Percentiles rank a stretch among this genome's conserved stretches.
phyloP scores from a whole-genome alignment of 2,797 vertebrate genomes.

The Corythornis leucogaster region DNA sequence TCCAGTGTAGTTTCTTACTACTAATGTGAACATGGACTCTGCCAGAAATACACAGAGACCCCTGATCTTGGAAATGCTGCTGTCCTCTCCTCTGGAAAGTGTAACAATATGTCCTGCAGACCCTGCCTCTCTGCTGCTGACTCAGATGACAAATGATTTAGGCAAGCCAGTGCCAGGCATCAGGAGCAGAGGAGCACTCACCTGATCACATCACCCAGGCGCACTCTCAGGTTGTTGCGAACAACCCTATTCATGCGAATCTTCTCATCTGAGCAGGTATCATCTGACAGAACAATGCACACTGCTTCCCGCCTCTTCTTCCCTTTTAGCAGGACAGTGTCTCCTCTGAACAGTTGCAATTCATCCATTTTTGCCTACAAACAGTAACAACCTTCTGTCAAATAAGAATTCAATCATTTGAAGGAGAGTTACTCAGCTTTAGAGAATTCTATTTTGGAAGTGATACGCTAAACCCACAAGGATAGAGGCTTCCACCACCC shows the following conservation, averaged over 20 bases:
- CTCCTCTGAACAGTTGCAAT: constrained; percentile 96
- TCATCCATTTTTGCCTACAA: constrained; percentile 97
- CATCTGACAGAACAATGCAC: constrained; percentile 97
- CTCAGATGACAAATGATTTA: neutral
- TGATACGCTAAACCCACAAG: rapidly evolving
- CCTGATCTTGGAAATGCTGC: neutral
- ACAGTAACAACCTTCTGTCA: neutral
- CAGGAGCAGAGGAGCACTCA: constrained; percentile 48
- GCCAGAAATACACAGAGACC: neutral
- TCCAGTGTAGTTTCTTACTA: neutral
- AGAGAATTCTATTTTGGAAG: neutral
- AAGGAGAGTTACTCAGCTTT: neutral
- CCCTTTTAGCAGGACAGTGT: constrained; percentile 98
- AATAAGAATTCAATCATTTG: neutral
- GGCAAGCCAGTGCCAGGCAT: neutral
- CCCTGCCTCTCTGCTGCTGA: neutral
- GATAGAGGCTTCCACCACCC: neutral
- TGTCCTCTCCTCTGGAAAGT: neutral
- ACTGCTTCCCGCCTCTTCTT: constrained; percentile 98
- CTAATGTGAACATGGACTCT: neutral
- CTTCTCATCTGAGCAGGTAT: constrained; percentile 98
- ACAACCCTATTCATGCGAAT: constrained; percentile 99
- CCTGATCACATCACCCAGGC: constrained; percentile 97
- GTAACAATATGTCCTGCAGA: neutral
- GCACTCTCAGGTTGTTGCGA: constrained; percentile 96